Conservation (phyloP, 2,113 vertebrate species). For the Tenrec ecaudatus region DNA sequence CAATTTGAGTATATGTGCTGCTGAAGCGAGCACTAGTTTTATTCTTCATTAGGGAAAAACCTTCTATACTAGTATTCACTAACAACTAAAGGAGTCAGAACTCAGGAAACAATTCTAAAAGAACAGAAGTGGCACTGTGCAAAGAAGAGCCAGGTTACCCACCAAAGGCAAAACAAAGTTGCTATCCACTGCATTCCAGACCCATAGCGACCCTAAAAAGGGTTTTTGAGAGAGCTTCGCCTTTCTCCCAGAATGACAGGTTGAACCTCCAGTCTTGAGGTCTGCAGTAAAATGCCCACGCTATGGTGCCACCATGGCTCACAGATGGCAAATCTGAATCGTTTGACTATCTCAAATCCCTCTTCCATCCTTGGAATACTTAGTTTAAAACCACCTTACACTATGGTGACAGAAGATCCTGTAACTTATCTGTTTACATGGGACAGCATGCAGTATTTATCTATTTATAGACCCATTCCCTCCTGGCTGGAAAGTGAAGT, state of each 20-base stretch:
- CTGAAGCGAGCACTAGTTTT: no score
- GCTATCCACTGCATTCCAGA: no score
- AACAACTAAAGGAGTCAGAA: slow-evolving; percentile 27
- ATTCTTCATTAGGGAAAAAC: not conserved
- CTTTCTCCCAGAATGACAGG: no score
- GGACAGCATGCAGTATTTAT: not conserved
- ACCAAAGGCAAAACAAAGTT: not conserved
- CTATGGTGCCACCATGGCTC: no score
- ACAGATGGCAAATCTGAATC: not conserved
- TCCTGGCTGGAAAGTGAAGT: not conserved
- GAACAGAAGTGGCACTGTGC: not conserved
- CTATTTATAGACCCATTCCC: slow-evolving; percentile 1
- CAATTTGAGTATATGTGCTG: no score
- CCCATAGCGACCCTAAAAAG: no score
- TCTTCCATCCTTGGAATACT: not conserved
- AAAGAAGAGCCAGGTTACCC: not conserved
- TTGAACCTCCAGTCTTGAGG: no score
- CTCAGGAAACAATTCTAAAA: slow-evolving; percentile 2
- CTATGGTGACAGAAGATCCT: not conserved
- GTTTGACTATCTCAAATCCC: not conserved
- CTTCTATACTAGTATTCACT: not conserved
- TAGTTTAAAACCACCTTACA: not conserved
- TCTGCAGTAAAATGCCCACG: no score
- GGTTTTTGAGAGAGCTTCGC: no score
- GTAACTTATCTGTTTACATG: not conserved